Percentiles rank a stretch among this genome's conserved stretches.
Evolutionary conservation across 2,113 vertebrate genomes (phyloP).

Genomic region (Corythoichthys haematopterus): DNA sequence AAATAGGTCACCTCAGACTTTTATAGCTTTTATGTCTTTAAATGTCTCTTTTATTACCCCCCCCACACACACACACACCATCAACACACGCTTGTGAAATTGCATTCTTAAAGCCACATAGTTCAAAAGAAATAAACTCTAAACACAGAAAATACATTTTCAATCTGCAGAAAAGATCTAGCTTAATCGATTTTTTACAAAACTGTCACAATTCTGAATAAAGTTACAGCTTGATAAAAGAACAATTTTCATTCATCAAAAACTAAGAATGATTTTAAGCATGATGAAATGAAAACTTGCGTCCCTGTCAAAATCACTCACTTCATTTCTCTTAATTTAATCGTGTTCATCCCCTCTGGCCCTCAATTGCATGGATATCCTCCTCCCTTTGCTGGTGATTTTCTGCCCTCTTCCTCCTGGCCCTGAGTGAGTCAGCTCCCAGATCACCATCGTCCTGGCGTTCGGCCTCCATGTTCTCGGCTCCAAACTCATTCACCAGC

Average conservation of each 20-base stretch:
- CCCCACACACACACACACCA: neutral
- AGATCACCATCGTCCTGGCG: slow-evolving; percentile 23
- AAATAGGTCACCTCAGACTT: too few species aligned
- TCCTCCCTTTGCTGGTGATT: slow-evolving; percentile 1
- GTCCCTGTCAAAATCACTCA: neutral
- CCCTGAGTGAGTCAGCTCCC: slow-evolving; percentile 38
- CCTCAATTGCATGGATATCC: slow-evolving; percentile 33
- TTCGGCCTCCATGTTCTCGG: slow-evolving; percentile 12
- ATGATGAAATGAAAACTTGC: neutral
- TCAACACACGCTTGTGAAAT: neutral
- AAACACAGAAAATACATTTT: neutral
- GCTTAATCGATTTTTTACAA: neutral
- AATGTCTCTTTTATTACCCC: too few species aligned
- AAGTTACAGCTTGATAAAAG: neutral
- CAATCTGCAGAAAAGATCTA: neutral
- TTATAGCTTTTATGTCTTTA: too few species aligned
- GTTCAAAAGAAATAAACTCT: neutral
- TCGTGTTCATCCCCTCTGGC: slow-evolving; percentile 1
- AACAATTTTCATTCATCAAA: neutral
- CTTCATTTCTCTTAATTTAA: neutral
- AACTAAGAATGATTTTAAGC: neutral
- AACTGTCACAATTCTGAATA: neutral
- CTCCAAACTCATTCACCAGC: slow-evolving; percentile 44
- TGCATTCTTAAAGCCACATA: neutral
- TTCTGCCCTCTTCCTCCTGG: slow-evolving; percentile 21